These are phyloP conservation scores for Neotoxoptera formosana DNA, from an alignment of 1,140 invertebrate species.

Conservation along the genomic window DNA sequence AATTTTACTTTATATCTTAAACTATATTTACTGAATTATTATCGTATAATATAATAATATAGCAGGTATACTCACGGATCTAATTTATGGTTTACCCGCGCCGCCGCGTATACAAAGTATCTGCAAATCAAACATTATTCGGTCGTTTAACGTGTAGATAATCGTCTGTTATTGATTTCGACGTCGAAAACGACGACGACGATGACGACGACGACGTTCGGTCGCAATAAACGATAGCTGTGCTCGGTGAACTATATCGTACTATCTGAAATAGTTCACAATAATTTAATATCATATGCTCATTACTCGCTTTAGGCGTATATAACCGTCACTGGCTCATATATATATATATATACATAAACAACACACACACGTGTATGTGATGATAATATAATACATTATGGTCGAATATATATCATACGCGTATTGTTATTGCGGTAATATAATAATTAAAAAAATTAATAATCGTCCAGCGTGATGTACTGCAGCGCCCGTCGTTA, in stretches of 20 bases:
- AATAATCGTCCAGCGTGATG: not conserved
- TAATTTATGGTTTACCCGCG: not conserved
- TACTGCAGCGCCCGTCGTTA: not conserved
- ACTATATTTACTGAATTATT: not conserved
- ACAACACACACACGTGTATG: no score
- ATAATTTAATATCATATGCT: no score
- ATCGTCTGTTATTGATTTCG: not conserved
- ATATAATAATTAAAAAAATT: not conserved
- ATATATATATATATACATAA: no score
- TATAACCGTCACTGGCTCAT: not conserved
- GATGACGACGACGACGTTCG: not conserved
- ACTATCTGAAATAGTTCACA: not conserved
- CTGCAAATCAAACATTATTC: not conserved
- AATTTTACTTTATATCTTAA: not conserved
- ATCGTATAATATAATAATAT: no score
- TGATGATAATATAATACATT: not conserved
- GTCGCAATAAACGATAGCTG: not conserved
- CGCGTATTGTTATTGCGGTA: constrained; percentile 5
- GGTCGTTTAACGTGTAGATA: no score
- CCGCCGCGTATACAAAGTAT: not conserved
- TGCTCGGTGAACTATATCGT: not conserved
- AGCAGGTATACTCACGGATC: not conserved
- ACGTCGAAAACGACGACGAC: no score
- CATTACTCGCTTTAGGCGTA: not conserved
- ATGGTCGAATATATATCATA: not conserved